A percentile compares a stretch with the other conserved stretches of the same genome.
phyloP scores from a whole-genome alignment of 2,113 vertebrate genomes.

The Dendropsophus ebraccatus region DNA sequence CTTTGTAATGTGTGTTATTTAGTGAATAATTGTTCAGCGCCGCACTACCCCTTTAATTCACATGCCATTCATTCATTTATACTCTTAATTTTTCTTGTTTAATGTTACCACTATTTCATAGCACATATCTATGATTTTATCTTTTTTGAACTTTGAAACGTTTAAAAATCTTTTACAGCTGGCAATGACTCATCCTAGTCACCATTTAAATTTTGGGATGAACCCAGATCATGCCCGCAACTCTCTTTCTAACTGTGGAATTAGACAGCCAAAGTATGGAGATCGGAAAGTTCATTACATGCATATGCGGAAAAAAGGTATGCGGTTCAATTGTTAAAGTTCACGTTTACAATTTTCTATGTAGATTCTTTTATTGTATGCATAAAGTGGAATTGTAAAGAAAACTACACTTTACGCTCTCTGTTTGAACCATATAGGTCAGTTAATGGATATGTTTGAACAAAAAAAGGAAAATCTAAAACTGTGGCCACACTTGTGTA shows the following conservation, averaged over 20 bases:
- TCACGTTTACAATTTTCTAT: background rate
- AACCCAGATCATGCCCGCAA: conserved; percentile 98
- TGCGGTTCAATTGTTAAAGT: background rate
- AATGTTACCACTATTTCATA: background rate
- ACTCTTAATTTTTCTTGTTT: too few species aligned
- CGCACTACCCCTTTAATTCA: too few species aligned
- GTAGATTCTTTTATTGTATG: background rate
- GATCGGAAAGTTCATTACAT: conserved; percentile 98
- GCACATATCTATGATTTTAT: background rate
- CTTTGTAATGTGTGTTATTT: too few species aligned
- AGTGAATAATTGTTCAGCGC: too few species aligned
- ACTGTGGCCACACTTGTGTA: too few species aligned
- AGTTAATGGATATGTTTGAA: too few species aligned
- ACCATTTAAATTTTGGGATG: conserved; percentile 99
- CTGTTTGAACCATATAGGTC: too few species aligned
- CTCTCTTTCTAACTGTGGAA: conserved; percentile 97
- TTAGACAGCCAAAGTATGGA: conserved; percentile 96
- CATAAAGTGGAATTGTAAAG: background rate
- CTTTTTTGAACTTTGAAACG: too few species aligned
- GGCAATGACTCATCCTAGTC: conserved; percentile 98
- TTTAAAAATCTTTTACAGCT: conserved; percentile 79
- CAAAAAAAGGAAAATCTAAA: too few species aligned
- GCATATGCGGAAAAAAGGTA: conserved; percentile 99
- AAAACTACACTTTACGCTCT: too few species aligned
- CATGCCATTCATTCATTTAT: too few species aligned